A percentile compares a stretch with the other conserved stretches of the same genome.
Evolutionary conservation across 2,888 invertebrate species (phyloP).

Genomic region (Drosophila fulvimacula): DNA sequence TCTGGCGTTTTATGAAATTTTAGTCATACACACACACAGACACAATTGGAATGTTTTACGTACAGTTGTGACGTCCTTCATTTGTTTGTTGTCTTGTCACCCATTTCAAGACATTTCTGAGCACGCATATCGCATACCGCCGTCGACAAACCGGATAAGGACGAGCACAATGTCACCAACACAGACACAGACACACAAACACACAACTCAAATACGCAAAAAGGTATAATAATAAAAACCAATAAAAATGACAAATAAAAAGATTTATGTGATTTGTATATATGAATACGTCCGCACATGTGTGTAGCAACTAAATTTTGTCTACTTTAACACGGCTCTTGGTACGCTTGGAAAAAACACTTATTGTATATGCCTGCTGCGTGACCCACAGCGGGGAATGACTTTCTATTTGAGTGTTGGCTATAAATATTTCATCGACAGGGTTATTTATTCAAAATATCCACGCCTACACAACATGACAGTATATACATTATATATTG

Average conservation of each 20-base stretch:
- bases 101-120: conserved; percentile 64
- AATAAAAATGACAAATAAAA: conserved; percentile 81
- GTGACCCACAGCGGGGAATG: conserved; percentile 3
- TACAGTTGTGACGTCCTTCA: conserved; percentile 46
- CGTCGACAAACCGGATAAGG: conserved; percentile 36
- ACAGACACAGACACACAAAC: conserved; percentile 1
- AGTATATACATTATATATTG: background rate
- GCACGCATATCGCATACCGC: conserved; percentile 73
- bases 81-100: conserved; percentile 13
- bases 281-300: background rate
- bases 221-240: conserved; percentile 80
- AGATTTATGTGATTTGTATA: conserved; percentile 75
- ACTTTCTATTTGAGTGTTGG: background rate
- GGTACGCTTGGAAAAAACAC: conserved; percentile 29
- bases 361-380: background rate
- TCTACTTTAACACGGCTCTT: conserved; percentile 40
- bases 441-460: conserved; percentile 9
- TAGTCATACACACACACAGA: conserved; percentile 53
- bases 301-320: conserved; percentile 25
- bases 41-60: conserved; percentile 54
- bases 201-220: conserved; percentile 37
- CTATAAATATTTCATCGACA: conserved; percentile 2
- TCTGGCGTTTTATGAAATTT: conserved; percentile 69
- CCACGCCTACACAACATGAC: too few relatives aligned
- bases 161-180: conserved; percentile 17